A percentile compares a stretch with the other conserved stretches of the same genome.
Conservation (phyloP, 2,797 vertebrate genomes). For the Acropternis orthonyx region DNA sequence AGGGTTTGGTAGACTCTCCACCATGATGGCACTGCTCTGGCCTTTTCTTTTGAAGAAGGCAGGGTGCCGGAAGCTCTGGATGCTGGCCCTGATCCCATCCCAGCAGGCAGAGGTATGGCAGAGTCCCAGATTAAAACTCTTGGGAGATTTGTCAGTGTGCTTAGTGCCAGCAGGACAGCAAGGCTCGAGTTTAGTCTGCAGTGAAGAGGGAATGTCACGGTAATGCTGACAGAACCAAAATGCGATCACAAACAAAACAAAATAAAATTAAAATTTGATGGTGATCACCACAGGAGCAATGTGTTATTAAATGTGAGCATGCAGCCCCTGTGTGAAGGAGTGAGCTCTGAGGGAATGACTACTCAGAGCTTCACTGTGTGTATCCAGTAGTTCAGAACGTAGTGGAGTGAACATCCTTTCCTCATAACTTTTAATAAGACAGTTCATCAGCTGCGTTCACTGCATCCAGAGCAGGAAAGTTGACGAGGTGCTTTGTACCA, state of each 20-base stretch:
- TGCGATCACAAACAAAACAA: neutral
- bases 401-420: slow-evolving; percentile 39
- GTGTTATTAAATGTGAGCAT: neutral
- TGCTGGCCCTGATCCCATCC: too few species aligned
- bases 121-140: neutral
- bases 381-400: slow-evolving; percentile 41
- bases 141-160: neutral
- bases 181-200: neutral
- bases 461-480: slow-evolving; percentile 31
- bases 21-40: neutral
- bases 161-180: neutral
- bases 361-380: neutral
- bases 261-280: neutral
- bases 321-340: neutral
- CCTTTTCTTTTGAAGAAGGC: neutral
- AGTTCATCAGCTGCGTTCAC: slow-evolving; percentile 18
- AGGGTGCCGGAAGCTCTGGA: neutral
- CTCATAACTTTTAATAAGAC: slow-evolving; percentile 59
- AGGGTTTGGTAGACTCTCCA: neutral
- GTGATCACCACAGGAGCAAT: neutral
- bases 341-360: neutral
- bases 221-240: neutral
- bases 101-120: neutral
- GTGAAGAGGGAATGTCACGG: neutral
- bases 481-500: slow-evolving; percentile 47